Conservation (phyloP, 2,113 vertebrate species). For the Vidua chalybeata region DNA sequence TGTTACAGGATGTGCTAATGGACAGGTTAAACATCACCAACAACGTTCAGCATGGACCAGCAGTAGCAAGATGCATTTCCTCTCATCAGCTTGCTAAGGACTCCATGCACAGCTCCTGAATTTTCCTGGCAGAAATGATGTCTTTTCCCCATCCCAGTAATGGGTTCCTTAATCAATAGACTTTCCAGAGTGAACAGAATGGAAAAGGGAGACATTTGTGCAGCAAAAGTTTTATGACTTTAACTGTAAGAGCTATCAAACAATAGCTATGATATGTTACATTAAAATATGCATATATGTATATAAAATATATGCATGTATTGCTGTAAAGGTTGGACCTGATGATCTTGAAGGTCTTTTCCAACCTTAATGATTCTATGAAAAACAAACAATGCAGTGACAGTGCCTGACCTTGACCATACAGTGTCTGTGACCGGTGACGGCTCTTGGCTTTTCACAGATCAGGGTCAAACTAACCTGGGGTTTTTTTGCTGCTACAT, state of each 20-base stretch:
- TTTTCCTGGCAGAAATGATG: background rate
- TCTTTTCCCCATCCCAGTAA: background rate
- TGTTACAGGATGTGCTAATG: background rate
- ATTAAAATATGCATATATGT: background rate
- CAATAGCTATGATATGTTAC: background rate
- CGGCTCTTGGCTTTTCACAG: background rate
- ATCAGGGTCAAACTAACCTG: background rate
- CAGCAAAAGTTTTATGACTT: background rate
- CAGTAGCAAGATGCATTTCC: background rate
- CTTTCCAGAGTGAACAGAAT: background rate
- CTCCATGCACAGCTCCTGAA: background rate
- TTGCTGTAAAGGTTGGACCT: background rate
- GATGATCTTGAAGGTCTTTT: background rate
- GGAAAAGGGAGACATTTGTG: background rate
- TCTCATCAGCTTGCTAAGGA: background rate
- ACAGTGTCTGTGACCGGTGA: background rate
- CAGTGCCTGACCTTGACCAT: background rate
- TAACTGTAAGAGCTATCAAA: background rate
- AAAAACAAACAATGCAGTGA: background rate
- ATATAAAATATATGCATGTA: background rate
- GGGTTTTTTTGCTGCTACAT: accelerated
- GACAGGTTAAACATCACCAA: background rate
- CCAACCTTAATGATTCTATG: background rate
- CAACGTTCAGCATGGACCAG: background rate
- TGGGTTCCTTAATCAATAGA: background rate